Evolutionary conservation across 2,797 vertebrate genomes (phyloP).

Genomic region (Eutrigla gurnardus): DNA sequence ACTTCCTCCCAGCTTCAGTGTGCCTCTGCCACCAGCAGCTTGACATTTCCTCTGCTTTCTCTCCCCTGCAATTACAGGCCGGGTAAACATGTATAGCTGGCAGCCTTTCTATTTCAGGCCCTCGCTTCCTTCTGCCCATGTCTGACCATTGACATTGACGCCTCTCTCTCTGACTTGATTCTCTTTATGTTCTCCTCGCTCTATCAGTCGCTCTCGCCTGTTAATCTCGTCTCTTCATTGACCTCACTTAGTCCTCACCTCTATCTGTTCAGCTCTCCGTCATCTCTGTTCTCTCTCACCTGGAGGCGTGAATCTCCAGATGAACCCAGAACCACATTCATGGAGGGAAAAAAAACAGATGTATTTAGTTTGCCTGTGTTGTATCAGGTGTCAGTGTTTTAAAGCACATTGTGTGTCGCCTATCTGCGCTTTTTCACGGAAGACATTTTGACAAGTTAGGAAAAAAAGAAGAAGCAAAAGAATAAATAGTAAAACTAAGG

Average conservation of each 20-base stretch:
- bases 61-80: constrained; percentile 65
- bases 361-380: background rate
- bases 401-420: background rate
- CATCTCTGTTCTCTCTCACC: constrained; percentile 11
- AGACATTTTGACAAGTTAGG: no score
- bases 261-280: background rate
- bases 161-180: constrained; percentile 13
- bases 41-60: constrained; percentile 75
- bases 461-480: no score
- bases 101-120: constrained; percentile 63
- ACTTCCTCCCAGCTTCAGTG: constrained; percentile 48
- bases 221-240: constrained; percentile 30
- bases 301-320: background rate
- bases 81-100: constrained; percentile 60
- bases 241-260: background rate
- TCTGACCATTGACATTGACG: constrained; percentile 10
- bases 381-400: background rate
- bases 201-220: constrained; percentile 16
- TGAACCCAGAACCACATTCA: background rate
- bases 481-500: no score
- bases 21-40: constrained; percentile 62
- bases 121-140: constrained; percentile 21
- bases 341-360: background rate
- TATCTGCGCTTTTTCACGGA: background rate
- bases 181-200: constrained; percentile 11